Base-by-base conservation (phyloP, 1,140 invertebrate genomes). In the Cylas formicarius region DNA sequence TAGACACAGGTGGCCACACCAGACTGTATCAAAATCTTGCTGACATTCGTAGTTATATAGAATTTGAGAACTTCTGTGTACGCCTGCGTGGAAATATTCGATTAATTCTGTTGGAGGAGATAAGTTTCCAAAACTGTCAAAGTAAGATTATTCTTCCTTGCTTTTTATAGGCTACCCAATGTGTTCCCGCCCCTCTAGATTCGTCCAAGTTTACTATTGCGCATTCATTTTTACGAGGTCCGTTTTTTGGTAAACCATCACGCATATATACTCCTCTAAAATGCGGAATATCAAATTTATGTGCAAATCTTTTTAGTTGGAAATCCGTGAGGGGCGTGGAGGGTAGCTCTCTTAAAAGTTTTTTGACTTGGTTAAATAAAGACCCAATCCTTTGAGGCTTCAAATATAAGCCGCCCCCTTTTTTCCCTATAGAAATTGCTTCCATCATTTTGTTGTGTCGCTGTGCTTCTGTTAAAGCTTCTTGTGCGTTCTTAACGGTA, bases 151-250 rank as follows among this genome's bases (percentile, higher is more conserved):
- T 50, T 42, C 53, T 51, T 22, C 51, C 44, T 20, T 46, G 16
- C 53, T 66, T 66, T 22, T 48, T 52, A 47, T 63, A 63, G 32
- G 61, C 56, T 55, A 65, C 60, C 62, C 61, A 66, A 58, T 66
- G 62, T 24, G 62, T 63, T 38, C 63, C 57, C 42, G 24, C 9
- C 39, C 60, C 58, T 16, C 51, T 31, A 10, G 20, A 40, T 28
- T 24, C 33, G 51, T 66, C 62, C 39, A 63, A 55, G 53, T 63
- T 65, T 19, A 64, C 17, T 31, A 67, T 57, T 28, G 48, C 58
- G 47, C 56, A 59, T 61, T 67, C 58, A 36, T 53, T 50, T 29
- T 24, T 27, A 27, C 24, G 23, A 19, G 57, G 27, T 20, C 31
- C 33, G 33, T 34, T 47, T 10, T 34, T 49, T 20, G 61, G 60